These are phyloP conservation scores for Cyprinodon brontotheroides DNA, from an alignment of 2,113 vertebrate genomes.

Conservation along the genomic window DNA sequence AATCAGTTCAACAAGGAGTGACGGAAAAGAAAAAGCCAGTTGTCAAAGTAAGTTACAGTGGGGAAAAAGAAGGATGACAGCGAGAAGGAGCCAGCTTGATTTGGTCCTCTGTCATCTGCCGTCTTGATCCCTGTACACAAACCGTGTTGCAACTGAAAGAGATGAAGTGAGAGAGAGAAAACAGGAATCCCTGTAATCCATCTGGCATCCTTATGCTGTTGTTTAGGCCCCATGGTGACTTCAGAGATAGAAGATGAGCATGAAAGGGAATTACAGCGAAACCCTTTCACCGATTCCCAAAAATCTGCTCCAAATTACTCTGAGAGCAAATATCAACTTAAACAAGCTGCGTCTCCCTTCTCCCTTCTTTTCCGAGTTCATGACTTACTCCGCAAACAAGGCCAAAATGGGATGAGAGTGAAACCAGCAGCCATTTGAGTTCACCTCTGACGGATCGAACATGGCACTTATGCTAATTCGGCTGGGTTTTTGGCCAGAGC, in stretches of 20 bases:
- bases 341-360: slow-evolving; percentile 81
- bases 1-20: slow-evolving; percentile 48
- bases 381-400: slow-evolving; percentile 83
- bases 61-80: slow-evolving; percentile 58
- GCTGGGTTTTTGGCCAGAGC: slow-evolving; percentile 74
- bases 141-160: slow-evolving; percentile 65
- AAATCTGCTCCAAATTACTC: slow-evolving; percentile 92
- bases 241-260: slow-evolving; percentile 85
- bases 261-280: slow-evolving; percentile 89
- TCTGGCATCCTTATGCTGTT: slow-evolving; percentile 87
- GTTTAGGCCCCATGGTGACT: slow-evolving; percentile 81
- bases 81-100: slow-evolving; percentile 68
- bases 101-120: slow-evolving; percentile 65
- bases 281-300: slow-evolving; percentile 80
- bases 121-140: slow-evolving; percentile 67
- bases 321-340: slow-evolving; percentile 86
- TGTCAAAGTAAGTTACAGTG: slow-evolving; percentile 61
- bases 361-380: slow-evolving; percentile 80
- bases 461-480: slow-evolving; percentile 91
- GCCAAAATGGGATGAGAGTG: slow-evolving; percentile 78
- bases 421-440: slow-evolving; percentile 82
- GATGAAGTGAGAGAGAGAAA: slow-evolving; percentile 44
- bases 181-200: slow-evolving; percentile 75
- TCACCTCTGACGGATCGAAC: slow-evolving; percentile 86
- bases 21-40: slow-evolving; percentile 8